Evolutionary conservation across 2,797 vertebrate species (phyloP).

Genomic region (Squalus acanthias): DNA sequence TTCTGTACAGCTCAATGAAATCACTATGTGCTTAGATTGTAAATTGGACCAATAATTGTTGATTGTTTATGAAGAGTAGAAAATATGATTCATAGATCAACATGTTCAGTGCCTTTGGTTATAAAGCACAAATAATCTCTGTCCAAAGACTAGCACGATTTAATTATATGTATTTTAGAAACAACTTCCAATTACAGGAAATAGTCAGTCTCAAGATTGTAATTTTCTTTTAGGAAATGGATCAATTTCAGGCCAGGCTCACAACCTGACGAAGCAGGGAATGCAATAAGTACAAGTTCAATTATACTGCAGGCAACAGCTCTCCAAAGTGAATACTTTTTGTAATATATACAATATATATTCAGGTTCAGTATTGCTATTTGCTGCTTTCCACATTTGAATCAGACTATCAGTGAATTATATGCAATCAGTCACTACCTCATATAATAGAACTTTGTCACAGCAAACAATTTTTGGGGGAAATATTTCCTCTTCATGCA

Average conservation of each 20-base stretch:
- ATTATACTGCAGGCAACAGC: neutral
- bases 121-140: neutral
- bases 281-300: neutral
- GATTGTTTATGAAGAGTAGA: neutral
- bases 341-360: neutral
- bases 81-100: neutral
- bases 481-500: neutral
- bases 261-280: neutral
- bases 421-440: neutral
- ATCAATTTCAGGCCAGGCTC: neutral
- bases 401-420: neutral
- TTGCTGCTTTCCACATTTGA: neutral
- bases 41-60: neutral
- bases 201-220: neutral
- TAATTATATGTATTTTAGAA: neutral
- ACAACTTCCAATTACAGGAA: neutral
- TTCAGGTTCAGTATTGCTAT: neutral
- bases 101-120: neutral
- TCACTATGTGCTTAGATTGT: neutral
- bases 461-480: neutral
- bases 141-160: neutral
- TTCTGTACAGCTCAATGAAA: neutral
- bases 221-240: neutral
- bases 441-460: neutral
- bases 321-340: neutral